Evolutionary conservation across 1,140 invertebrate species (phyloP).

Genomic region (Lepidurus apus): DNA sequence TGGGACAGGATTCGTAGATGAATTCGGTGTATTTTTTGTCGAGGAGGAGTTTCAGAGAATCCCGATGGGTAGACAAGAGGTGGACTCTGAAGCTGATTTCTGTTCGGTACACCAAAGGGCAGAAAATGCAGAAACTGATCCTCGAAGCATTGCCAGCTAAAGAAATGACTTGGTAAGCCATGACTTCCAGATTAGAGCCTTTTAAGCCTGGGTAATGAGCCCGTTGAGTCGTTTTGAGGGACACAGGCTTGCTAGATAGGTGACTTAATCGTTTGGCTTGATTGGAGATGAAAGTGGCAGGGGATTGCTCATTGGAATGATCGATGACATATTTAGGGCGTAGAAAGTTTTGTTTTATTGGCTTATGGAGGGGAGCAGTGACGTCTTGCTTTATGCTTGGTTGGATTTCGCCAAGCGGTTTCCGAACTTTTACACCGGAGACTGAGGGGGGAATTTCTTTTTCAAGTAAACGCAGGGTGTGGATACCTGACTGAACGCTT

Average conservation of each 20-base stretch:
- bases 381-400: not conserved
- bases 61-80: not conserved
- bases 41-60: not conserved
- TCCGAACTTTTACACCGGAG: not conserved
- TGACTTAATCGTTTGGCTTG: not conserved
- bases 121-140: conserved; percentile 4
- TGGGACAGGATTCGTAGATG: not conserved
- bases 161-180: conserved; percentile 6
- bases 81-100: conserved; percentile 1
- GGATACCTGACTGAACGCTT: not conserved
- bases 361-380: not conserved
- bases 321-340: not conserved
- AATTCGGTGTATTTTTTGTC: conserved; percentile 14
- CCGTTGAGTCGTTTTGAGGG: not conserved
- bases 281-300: conserved; percentile 1
- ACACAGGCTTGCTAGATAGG: not conserved
- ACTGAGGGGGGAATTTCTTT: not conserved
- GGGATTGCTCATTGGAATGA: not conserved
- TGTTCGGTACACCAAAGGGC: not conserved
- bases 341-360: not conserved
- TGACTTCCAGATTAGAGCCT: not conserved
- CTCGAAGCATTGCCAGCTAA: not conserved
- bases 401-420: not conserved
- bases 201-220: not conserved
- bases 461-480: not conserved